A percentile compares a stretch with the other conserved stretches of the same genome.
phyloP scores from a whole-genome alignment of 2,797 vertebrate species.

The Aplochiton taeniatus region DNA sequence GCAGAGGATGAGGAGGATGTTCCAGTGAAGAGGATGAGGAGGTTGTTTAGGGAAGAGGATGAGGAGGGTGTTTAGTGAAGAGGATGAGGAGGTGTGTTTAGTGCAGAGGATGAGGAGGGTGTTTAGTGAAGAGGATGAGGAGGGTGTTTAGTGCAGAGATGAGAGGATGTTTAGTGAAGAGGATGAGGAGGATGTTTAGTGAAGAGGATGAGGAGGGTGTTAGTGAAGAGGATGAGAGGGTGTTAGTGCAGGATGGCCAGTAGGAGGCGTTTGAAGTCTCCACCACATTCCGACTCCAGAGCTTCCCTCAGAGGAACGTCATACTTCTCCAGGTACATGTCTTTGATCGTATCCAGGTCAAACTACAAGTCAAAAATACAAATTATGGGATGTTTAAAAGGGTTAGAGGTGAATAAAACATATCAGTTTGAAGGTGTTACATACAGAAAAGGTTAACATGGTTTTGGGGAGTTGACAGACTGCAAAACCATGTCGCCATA shows the following conservation, averaged over 20 bases:
- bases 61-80: slow-evolving; percentile 13
- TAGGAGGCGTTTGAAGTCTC: slow-evolving; percentile 89
- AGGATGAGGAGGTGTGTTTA: slow-evolving; percentile 16
- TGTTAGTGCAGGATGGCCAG: slow-evolving; percentile 86
- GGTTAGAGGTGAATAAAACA: no score
- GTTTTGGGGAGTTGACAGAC: no score
- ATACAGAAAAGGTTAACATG: no score
- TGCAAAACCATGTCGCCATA: no score
- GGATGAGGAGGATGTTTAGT: slow-evolving; percentile 6
- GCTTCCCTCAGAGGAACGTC: slow-evolving; percentile 86
- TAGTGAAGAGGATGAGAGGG: background rate
- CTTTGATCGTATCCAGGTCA: slow-evolving; percentile 90
- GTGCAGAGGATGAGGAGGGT: background rate
- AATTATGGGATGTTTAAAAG: no score
- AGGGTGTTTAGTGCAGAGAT: background rate
- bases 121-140: slow-evolving; percentile 21
- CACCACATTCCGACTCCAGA: slow-evolving; percentile 87
- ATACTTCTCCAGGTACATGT: slow-evolving; percentile 91
- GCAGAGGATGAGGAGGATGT: background rate
- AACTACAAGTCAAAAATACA: slow-evolving; percentile 64
- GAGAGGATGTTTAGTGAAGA: slow-evolving; percentile 14
- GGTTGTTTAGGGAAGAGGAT: background rate
- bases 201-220: background rate
- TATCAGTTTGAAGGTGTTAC: no score
- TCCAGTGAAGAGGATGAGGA: slow-evolving; percentile 18